These are phyloP conservation scores for Pseudomugil tenellus DNA, from an alignment of 2,797 vertebrate genomes.

Conservation along the genomic window DNA sequence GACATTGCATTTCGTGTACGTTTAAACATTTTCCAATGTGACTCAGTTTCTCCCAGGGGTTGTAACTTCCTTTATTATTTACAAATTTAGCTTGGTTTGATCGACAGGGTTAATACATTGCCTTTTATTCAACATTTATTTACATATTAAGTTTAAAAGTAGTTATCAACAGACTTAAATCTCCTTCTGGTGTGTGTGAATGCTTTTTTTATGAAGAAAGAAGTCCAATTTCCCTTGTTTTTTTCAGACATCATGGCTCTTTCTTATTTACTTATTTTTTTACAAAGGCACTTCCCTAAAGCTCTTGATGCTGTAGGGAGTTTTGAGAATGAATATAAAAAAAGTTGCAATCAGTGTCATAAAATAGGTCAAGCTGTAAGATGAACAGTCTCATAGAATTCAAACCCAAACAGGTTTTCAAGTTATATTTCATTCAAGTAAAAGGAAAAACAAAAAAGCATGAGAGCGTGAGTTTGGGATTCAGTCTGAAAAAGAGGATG, in stretches of 20 bases:
- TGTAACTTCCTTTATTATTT: slow-evolving; percentile 15
- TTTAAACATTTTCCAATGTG: slow-evolving; percentile 2
- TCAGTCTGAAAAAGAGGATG: neutral
- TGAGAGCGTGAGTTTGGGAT: neutral
- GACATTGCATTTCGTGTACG: slow-evolving; percentile 3
- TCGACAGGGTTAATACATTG: slow-evolving; percentile 26
- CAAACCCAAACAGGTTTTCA: neutral
- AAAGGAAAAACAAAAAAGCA: neutral
- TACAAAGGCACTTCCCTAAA: slow-evolving; percentile 15
- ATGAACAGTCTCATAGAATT: neutral
- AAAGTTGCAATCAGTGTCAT: neutral
- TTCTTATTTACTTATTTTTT: no score
- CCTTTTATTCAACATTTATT: slow-evolving; percentile 9
- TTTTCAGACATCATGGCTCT: no score
- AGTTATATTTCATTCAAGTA: neutral
- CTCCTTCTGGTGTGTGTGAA: neutral
- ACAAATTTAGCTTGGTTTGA: slow-evolving; percentile 18
- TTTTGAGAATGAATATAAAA: neutral
- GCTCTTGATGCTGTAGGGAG: slow-evolving; percentile 6
- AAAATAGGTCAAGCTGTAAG: neutral
- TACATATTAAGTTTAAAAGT: slow-evolving; percentile 30
- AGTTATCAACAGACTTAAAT: slow-evolving; percentile 4
- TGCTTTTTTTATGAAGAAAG: slow-evolving; percentile 20
- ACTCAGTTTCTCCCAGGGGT: neutral
- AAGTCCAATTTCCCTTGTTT: slow-evolving; percentile 45